Base-by-base conservation (phyloP, 2,888 invertebrate genomes). In the Empis stercorea region DNA sequence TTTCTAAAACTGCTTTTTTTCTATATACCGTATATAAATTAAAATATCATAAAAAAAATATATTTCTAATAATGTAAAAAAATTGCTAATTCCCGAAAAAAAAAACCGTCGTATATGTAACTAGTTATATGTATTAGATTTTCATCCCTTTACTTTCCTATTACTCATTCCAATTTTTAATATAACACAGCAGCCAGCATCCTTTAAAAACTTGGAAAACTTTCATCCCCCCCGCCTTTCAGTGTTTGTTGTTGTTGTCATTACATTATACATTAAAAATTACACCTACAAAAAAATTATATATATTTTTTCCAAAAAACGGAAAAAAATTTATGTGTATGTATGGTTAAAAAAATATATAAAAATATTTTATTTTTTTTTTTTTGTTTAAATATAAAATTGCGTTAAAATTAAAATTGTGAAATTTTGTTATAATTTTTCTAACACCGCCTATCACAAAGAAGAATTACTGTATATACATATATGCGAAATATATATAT, bases 391-490 rank as follows among this genome's bases (percentile, higher is more conserved):
- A 37, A 37, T 15, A 15, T 11, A 37, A 40, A 40, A 40, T 40
- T 20, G 40, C 40, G 40, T 40, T 40, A 40, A 40, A 40, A 40
- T 40, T 40, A 40, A 40, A 40, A 40, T 40, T 40, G 23, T 11
- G 23, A 40, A 40, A 40, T n/a, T n/a, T n/a, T n/a, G n/a, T n/a
- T n/a, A 40, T 17, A 37, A 17, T 10, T 40, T 40, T 40, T 40
- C 40, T 40, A 40, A 40, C 40, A 40, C 40, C 40, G 40, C 40
- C 40, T 40, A 40, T 40, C 34, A 34, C 34, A 34, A n/a, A 34
- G 4, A 34, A n/a, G 9, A n/a, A 4, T 13, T 34, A 5, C 2
- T n/a, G 3, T n/a, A 2, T 13, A 34, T n/a, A 34, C 13, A 34
- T 13, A 34, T 4, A 34, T 13, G n/a, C n/a, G n/a, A n/a, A n/a